A percentile compares a stretch with the other conserved stretches of the same genome.
Evolutionary conservation across 2,888 invertebrate genomes (phyloP).

Genomic region (Seira ritae): DNA sequence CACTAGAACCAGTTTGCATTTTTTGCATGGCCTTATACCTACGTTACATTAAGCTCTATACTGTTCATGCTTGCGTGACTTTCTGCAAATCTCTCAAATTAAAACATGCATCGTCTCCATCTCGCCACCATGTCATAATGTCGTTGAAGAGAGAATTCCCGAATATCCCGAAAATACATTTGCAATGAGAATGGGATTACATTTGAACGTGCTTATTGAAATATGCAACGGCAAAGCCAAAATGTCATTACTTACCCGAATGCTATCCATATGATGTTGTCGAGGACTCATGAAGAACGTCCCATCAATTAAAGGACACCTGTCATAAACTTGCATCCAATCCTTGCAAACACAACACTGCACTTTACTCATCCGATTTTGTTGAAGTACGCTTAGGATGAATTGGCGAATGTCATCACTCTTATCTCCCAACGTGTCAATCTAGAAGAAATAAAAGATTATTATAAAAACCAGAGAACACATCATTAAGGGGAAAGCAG

Average conservation of each 20-base stretch:
- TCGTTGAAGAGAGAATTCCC: not conserved
- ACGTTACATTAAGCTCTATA: not conserved
- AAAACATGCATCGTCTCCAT: not conserved
- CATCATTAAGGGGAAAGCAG: not conserved
- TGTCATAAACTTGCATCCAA: slow-evolving; percentile 94
- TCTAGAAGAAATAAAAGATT: slow-evolving; percentile 81
- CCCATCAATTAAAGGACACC: slow-evolving; percentile 97
- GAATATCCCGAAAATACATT: not conserved
- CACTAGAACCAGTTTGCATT: not conserved
- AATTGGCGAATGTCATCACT: slow-evolving; percentile 98
- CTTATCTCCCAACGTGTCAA: slow-evolving; percentile 98
- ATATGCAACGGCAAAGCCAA: not conserved
- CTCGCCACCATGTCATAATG: not conserved
- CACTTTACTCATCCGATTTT: slow-evolving; percentile 90
- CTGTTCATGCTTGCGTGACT: slow-evolving; percentile 21
- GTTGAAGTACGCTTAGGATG: slow-evolving; percentile 95
- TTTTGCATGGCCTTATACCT: not conserved
- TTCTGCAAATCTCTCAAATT: slow-evolving; percentile 21
- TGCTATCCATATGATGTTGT: slow-evolving; percentile 90
- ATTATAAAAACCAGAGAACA: slow-evolving; percentile 24
- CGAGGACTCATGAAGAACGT: slow-evolving; percentile 98
- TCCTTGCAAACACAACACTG: slow-evolving; percentile 92
- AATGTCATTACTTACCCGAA: slow-evolving; percentile 76
- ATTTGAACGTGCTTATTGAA: not conserved
- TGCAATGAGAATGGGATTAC: not conserved